Conservation (phyloP, 2,113 vertebrate genomes). For the Toxotes jaculatrix region DNA sequence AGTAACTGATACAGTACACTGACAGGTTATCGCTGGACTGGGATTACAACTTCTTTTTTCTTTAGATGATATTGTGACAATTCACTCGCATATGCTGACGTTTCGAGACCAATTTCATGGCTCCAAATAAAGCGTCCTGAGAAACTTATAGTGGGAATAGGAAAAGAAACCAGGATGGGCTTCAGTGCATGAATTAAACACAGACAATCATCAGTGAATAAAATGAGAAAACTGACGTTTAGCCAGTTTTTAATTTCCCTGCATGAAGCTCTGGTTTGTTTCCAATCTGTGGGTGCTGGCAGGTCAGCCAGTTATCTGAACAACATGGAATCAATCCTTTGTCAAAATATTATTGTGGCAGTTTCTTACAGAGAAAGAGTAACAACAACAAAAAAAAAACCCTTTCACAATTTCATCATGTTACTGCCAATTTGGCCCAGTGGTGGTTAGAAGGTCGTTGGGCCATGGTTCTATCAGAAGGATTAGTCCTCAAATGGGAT, state of each 20-base stretch:
- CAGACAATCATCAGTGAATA: constrained; percentile 5
- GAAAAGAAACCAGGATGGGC: neutral
- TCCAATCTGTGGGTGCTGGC: constrained; percentile 11
- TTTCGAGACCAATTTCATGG: neutral
- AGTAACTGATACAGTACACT: neutral
- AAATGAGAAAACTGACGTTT: constrained; percentile 3
- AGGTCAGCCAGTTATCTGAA: constrained; percentile 41
- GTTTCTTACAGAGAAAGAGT: constrained; percentile 26
- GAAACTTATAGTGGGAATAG: neutral
- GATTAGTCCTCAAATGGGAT: constrained; percentile 76
- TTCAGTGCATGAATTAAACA: neutral
- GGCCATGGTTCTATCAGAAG: constrained; percentile 61
- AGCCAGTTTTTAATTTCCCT: constrained; percentile 34
- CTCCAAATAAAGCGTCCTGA: constrained; percentile 10
- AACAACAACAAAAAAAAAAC: constrained; percentile 32
- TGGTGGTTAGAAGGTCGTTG: constrained; percentile 56
- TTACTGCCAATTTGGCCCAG: constrained; percentile 55
- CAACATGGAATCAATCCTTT: constrained; percentile 33
- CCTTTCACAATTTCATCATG: constrained; percentile 46
- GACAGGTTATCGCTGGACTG: constrained; percentile 16
- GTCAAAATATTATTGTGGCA: constrained; percentile 43
- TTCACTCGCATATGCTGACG: neutral
- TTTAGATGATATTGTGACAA: constrained; percentile 6
- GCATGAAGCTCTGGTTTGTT: constrained; percentile 30
- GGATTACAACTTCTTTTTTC: neutral